Evolutionary conservation across 2,888 invertebrate genomes (phyloP), one percentile per base, ranked within the genome.

Genomic region (Chirona hameri): DNA sequence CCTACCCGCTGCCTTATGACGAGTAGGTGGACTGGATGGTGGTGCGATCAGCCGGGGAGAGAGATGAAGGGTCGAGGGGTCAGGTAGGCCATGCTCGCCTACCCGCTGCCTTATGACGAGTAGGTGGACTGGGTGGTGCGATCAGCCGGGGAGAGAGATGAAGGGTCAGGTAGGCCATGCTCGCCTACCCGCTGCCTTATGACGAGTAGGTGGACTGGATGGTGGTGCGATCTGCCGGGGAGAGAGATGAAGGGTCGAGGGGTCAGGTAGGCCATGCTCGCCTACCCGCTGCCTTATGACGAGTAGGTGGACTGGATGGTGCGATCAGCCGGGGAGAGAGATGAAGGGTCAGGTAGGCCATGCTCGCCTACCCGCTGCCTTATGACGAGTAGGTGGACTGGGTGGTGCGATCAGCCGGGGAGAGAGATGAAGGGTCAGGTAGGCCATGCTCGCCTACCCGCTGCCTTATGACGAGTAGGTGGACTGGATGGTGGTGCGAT

Each of bases 401-500:
- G 3, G n/a, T n/a, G n/a, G n/a, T n/a, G 55, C 24, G n/a, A 39
- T 39, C 39, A 5, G 39, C 39, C 39, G 39, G 27, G n/a, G 29
- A 12, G 52, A 52, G 52, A 12, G 52, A 52, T 52, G 52, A 18
- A 52, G 7, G 52, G 93, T 94, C 0, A 91, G 95, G 18, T 92
- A 92, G 81, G 92, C 93, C 84, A 90, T 97, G 84, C 89, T 97
- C 84, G 90, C 90, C 52, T 95, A 95, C 87, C 92, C 92, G 80
- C 88, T 96, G 84, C 96, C 96, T 0, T 92, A 92, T 87, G 93
- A 93, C 87, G 90, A 90, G 93, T 95, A 89, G 91, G 92, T 86
- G n/a, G n/a, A n/a, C n/a, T n/a, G n/a, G n/a, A n/a, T n/a, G n/a
- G n/a, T n/a, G n/a, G n/a, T n/a, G 55, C 18, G 39, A 39, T 39